Conservation (phyloP, 2,888 invertebrate species). For the Linnaemya vulpina region DNA sequence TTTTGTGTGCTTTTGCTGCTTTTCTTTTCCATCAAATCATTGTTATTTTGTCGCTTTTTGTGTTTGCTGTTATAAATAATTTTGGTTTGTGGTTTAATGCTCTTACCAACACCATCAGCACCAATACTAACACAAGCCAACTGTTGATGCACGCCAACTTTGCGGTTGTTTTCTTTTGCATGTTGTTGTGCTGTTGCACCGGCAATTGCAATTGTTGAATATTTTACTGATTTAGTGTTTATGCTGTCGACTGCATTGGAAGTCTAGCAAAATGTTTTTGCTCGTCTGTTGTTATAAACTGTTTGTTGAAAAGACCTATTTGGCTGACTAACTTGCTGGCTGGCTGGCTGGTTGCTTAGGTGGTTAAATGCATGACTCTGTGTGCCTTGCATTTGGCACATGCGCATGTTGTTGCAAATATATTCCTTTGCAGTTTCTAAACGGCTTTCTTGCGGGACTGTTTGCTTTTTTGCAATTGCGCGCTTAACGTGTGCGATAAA, state of each 20-base stretch:
- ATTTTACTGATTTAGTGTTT: conserved; percentile 30
- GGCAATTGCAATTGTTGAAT: conserved; percentile 75
- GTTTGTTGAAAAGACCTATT: conserved; percentile 49
- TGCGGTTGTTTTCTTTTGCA: conserved; percentile 39
- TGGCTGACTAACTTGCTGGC: conserved; percentile 60
- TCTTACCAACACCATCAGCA: conserved; percentile 39
- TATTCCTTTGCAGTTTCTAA: conserved; percentile 83
- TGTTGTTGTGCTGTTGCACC: conserved; percentile 72
- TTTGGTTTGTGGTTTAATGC: conserved; percentile 55
- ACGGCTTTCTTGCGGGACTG: conserved; percentile 83
- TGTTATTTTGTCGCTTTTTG: conserved; percentile 44
- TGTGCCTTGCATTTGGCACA: conserved; percentile 71
- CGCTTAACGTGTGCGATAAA: conserved; percentile 75
- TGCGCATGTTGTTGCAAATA: conserved; percentile 75
- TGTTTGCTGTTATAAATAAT: conserved; percentile 38
- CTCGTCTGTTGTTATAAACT: conserved; percentile 55
- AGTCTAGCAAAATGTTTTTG: conserved; percentile 52
- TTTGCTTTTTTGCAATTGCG: conserved; percentile 80
- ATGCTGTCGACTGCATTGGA: conserved; percentile 70
- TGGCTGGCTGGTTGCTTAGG: conserved; percentile 52
- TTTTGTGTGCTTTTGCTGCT: conserved; percentile 42
- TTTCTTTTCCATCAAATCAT: conserved; percentile 20
- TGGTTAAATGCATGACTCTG: conserved; percentile 53
- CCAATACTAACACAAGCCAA: background rate
- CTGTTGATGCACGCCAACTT: conserved; percentile 44